Evolutionary conservation across 2,113 vertebrate genomes (phyloP), one percentile per base, ranked within the genome.

Genomic region (Cyprinodon brontotheroides): DNA sequence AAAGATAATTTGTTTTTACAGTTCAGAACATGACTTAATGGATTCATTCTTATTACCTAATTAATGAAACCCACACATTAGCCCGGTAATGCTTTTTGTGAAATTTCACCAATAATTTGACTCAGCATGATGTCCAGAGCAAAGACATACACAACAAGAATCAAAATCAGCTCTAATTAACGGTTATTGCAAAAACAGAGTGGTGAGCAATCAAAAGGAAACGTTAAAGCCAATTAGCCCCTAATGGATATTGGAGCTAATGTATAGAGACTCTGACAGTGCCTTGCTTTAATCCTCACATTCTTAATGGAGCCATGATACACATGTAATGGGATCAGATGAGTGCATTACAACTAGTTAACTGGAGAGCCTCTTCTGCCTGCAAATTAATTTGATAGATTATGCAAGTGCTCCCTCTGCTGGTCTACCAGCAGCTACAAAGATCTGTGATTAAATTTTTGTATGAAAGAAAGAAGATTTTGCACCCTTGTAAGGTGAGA

Each of bases 391-490:
- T 14, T 43, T n/a, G 11, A 38, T 61, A 68, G 4, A 62, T 71
- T 11, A 66, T 40, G 7, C 70, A 68, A 80, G 4, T 75, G 76
- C 89, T 48, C 87, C 87, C 85, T 78, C 90, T 88, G 48, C 76
- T 87, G 89, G 57, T 20, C 10, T 20, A 57, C 3, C 17, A 20
- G 50, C 17, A 57, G 20, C 20, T 1, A 7, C 1, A 57, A 57
- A 17, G 10, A 57, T 20, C 48, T 20, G 6, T 53, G 15, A 14
- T 1, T 53, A 8, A 7, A 53, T 53, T 17, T 53, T 8, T 5
- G 48, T 8, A 50, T 17, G 4, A 20, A 53, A 53, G 13, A 15
- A 45, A 12, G 6, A 57, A 3, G 17, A 20, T 20, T 53, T 20
- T 6, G 41, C 14, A 11, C 43, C 11, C 9, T 45, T 7, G 5